These are phyloP conservation scores for Poecilia wingei DNA, from an alignment of 2,797 vertebrate species.

Conservation along the genomic window DNA sequence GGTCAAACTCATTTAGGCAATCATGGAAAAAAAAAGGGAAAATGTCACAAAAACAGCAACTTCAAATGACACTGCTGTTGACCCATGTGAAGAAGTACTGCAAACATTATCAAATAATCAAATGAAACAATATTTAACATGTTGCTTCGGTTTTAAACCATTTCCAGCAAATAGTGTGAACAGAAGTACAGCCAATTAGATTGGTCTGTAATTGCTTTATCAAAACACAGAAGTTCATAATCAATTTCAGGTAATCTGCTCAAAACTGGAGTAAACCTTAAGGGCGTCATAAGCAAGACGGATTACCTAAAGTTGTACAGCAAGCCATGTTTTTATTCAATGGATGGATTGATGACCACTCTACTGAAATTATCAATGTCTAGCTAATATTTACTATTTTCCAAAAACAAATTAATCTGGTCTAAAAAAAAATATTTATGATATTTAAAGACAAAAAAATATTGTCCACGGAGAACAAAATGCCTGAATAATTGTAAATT, in stretches of 20 bases:
- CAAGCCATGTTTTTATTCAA: background rate
- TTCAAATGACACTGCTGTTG: constrained; percentile 41
- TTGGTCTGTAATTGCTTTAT: background rate
- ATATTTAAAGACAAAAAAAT: background rate
- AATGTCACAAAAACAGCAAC: constrained; percentile 48
- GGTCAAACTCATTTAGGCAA: constrained; percentile 68
- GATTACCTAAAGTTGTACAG: background rate
- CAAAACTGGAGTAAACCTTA: background rate
- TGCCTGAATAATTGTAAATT: background rate
- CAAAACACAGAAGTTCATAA: background rate
- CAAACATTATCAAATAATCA: background rate
- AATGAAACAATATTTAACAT: background rate
- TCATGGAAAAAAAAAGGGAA: constrained; percentile 17
- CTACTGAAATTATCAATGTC: background rate
- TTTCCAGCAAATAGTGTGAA: background rate
- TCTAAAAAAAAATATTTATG: background rate
- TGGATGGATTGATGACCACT: background rate
- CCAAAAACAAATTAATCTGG: background rate
- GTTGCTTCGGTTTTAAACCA: constrained; percentile 7
- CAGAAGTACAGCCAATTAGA: background rate
- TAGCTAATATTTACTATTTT: background rate
- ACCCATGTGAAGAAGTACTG: constrained; percentile 22
- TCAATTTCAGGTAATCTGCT: background rate
- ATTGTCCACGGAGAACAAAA: background rate
- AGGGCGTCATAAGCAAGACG: background rate